Evolutionary conservation across 2,888 invertebrate genomes (phyloP).

Genomic region (Drosophila atripex): DNA sequence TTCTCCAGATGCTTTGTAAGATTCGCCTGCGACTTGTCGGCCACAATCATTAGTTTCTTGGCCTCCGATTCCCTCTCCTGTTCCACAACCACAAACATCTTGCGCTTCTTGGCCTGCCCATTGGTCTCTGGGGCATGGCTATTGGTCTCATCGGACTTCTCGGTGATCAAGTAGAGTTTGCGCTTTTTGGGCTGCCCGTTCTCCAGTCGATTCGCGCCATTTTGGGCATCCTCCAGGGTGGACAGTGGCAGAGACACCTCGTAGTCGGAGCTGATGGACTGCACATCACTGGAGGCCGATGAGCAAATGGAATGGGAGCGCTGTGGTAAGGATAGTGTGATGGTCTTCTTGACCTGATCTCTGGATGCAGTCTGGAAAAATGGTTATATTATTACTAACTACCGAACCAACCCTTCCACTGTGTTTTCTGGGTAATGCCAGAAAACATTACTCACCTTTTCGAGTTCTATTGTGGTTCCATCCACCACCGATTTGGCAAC

Average conservation of each 20-base stretch:
- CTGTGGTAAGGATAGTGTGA: slow-evolving; percentile 44
- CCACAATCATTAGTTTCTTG: slow-evolving; percentile 81
- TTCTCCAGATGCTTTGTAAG: slow-evolving; percentile 81
- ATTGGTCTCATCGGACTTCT: slow-evolving; percentile 65
- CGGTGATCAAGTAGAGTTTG: slow-evolving; percentile 81
- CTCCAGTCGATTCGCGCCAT: not conserved
- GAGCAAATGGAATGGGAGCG: slow-evolving; percentile 72
- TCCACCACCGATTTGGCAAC: slow-evolving; percentile 51
- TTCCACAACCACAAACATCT: slow-evolving; percentile 82
- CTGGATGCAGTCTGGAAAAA: slow-evolving; percentile 9
- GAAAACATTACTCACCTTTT: slow-evolving; percentile 53
- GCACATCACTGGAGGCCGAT: slow-evolving; percentile 66
- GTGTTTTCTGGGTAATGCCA: no score
- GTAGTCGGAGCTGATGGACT: slow-evolving; percentile 60
- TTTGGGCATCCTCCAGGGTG: slow-evolving; percentile 43
- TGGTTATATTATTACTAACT: not conserved
- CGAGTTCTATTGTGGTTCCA: slow-evolving; percentile 56
- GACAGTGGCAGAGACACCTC: slow-evolving; percentile 55
- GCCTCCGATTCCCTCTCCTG: slow-evolving; percentile 62
- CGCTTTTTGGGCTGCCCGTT: slow-evolving; percentile 63
- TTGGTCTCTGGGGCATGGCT: slow-evolving; percentile 22
- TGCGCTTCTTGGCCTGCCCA: slow-evolving; percentile 47
- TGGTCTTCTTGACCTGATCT: slow-evolving; percentile 31
- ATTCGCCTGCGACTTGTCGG: slow-evolving; percentile 74
- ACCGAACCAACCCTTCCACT: not conserved